Evolutionary conservation across 2,888 invertebrate genomes (phyloP), one percentile per base, ranked within the genome.

Genomic region (Meandrusa payeni): DNA sequence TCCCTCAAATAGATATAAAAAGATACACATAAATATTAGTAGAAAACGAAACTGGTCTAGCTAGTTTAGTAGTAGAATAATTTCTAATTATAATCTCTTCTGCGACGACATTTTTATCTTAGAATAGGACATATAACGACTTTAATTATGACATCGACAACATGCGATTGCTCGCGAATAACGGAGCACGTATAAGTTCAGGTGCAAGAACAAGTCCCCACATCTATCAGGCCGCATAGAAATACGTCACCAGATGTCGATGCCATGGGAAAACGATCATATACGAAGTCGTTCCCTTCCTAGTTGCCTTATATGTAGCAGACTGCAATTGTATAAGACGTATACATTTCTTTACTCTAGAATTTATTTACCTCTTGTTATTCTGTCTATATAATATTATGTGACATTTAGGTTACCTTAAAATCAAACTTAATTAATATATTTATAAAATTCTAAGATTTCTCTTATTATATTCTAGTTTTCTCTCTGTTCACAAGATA

Each of bases 211-310:
- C 75, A 67, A 57, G 69, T 64, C 52, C 51, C 39, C 46, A 54
- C 59, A 64, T 76, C 71, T 59, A 75, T 73, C 70, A 71, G 53
- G 51, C 55, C 61, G 68, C 65, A 64, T 69, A 73, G 70, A 69
- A 68, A 79, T 75, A 71, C 73, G 76, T 82, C 77, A 74, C 64
- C 74, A 71, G 65, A 64, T 45, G 63, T 63, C 59, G 68, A 56
- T 59, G 63, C 69, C 75, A 80, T 86, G 86, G 82, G 85, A 87
- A 82, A 80, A 73, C 59, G 63, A 62, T 69, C 55, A 51, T 46
- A 51, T 42, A 60, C 62, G 63, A 62, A 56, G 61, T 59, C 52
- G 55, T 57, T 57, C 55, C 66, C 68, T 82, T 79, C 81, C 78
- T 75, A 66, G 69, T 74, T 62, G 69, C 85, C 82, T 66, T 86